Evolutionary conservation across 2,888 invertebrate species (phyloP), one percentile per base, ranked within the genome.

Genomic region (Microdon myrmicae): DNA sequence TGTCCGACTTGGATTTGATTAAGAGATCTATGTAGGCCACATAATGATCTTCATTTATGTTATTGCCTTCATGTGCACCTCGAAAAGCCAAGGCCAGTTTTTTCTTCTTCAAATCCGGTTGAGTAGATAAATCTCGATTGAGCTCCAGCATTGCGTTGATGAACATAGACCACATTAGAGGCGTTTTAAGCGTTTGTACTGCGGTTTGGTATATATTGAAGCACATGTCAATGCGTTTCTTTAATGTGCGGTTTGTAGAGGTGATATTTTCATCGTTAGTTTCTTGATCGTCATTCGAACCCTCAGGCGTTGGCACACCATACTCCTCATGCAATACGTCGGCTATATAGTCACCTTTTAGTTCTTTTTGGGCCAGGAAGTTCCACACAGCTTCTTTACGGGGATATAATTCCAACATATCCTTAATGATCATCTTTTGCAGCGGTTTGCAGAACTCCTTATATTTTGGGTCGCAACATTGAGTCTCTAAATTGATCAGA

Each of bases 351-450:
- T 68, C 71, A 3, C 85, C 85, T 69, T 82, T 81, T n/a, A 83
- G 71, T 72, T 86, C 86, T 1, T 86, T 79, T 67, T 83, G 81
- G 1, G 87, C 87, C 72, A 86, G 75, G 4, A 82, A 81, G 70
- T 87, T 83, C 86, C 86, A 87, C 20, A 85, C 81, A 9, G 80
- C 68, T 31, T 84, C 83, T 68, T 84, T 82, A n/a, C 82, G 76
- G 3, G 81, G 76, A 71, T 82, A 83, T 59, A 81, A 76, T 41
- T 79, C 72, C 51, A 83, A 75, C 71, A 87, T 75, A 58, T 83
- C 81, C 60, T 80, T 75, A 13, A 85, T 72, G 4, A 86, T 83
- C 34, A 75, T 75, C 14, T 82, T 78, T 70, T 86, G 86, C 4
- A 90, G 79, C 13, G 80, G 75, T 7, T 81, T 80, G 1, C 87